Percentiles rank a stretch among this genome's conserved stretches.
Conservation (phyloP, 2,797 vertebrate genomes). For the Phrynocephalus vlangalii region DNA sequence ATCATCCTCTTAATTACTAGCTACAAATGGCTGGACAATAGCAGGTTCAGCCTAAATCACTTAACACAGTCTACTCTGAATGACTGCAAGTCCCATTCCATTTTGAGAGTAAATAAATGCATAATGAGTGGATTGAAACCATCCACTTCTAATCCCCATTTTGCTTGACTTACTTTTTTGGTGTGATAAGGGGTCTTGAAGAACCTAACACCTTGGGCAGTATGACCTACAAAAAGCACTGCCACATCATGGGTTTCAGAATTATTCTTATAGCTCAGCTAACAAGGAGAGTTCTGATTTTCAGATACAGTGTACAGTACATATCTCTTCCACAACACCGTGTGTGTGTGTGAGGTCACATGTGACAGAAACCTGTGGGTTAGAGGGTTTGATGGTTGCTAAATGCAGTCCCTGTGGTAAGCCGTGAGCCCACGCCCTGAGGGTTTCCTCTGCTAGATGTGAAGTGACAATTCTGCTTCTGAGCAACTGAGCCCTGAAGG, state of each 20-base stretch:
- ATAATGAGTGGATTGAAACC: too few relatives aligned
- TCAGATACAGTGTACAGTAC: neutral
- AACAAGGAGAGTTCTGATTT: neutral
- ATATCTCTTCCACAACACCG: neutral
- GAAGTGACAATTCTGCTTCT: conserved; percentile 24
- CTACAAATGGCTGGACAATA: too few relatives aligned
- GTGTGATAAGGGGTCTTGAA: neutral
- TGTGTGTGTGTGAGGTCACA: neutral
- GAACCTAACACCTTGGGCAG: neutral
- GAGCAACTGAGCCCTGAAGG: conserved; percentile 12
- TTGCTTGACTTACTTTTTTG: neutral
- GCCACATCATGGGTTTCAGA: neutral
- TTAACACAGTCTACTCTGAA: neutral
- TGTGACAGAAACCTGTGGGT: conserved; percentile 22
- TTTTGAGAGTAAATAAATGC: neutral
- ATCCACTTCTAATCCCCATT: neutral
- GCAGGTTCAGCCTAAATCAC: too few relatives aligned
- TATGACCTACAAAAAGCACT: neutral
- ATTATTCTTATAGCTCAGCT: neutral
- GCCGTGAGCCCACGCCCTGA: neutral
- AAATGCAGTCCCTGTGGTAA: conserved; percentile 17
- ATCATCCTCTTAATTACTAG: too few relatives aligned
- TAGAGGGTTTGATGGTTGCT: conserved; percentile 9
- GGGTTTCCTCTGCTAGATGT: conserved; percentile 17
- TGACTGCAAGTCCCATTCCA: neutral